phyloP scores from a whole-genome alignment of 2,113 vertebrate genomes.

The Percina caprodes region DNA sequence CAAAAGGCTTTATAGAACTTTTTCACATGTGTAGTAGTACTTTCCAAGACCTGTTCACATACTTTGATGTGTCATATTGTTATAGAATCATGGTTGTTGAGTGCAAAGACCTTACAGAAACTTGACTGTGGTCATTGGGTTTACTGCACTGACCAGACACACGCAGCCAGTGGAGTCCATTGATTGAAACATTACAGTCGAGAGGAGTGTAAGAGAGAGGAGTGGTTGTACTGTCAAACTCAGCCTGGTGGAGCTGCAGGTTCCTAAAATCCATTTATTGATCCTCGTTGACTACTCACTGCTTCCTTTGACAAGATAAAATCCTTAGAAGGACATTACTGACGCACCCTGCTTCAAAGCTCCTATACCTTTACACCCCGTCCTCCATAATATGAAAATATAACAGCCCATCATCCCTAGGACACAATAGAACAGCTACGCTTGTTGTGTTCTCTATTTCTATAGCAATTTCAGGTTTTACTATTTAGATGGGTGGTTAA shows the following conservation, averaged over 20 bases:
- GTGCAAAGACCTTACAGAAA: background rate
- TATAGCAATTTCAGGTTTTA: background rate
- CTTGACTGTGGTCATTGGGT: slow-evolving; percentile 26
- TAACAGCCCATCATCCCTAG: background rate
- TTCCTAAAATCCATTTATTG: slow-evolving; percentile 67
- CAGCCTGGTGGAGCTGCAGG: slow-evolving; percentile 5
- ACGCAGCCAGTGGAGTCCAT: slow-evolving; percentile 43
- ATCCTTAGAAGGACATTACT: slow-evolving; percentile 42
- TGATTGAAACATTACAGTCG: slow-evolving; percentile 64
- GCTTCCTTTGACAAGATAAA: slow-evolving; percentile 57
- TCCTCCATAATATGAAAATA: background rate
- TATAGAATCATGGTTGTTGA: background rate
- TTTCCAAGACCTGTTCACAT: too few species aligned
- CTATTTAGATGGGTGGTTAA: background rate
- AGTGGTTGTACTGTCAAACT: slow-evolving; percentile 37
- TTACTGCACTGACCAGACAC: slow-evolving; percentile 34
- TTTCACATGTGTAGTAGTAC: too few species aligned
- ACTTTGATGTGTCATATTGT: too few species aligned
- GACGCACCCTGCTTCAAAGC: slow-evolving; percentile 24
- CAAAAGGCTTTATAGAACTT: too few species aligned
- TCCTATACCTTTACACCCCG: slow-evolving; percentile 4
- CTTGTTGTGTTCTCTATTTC: background rate
- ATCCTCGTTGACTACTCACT: slow-evolving; percentile 51
- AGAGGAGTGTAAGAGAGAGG: slow-evolving; percentile 43
- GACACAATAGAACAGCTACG: background rate